Base-by-base conservation (phyloP, 2,797 vertebrate species). In the Botia almorhae region DNA sequence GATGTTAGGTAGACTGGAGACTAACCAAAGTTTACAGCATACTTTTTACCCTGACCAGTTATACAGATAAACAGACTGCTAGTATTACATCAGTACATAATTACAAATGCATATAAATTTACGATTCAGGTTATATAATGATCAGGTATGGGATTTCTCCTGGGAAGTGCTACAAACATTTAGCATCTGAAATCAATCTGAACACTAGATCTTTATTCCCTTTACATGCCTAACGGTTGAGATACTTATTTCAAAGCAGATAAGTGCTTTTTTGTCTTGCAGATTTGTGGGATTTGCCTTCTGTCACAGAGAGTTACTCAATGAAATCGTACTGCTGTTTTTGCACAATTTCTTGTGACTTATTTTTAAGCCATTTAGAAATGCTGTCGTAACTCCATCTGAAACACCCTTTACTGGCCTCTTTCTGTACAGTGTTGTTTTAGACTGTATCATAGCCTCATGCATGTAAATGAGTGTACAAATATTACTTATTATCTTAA, bases 21-120 rank as follows among this genome's bases (percentile, higher is more conserved):
- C 90, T 91, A 89, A 92, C 92, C 92, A 93, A 94, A 94, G 93
- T 92, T 90, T 89, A 89, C 84, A 88, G 78, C 51, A 65, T 51
- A 81, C 43, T 79, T 79, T 50, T 79, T 50, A 85, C 83, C 87
- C 89, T 88, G 88, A 87, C 87, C 86, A 82, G 69, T 83, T n/a
- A 63, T 10, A 73, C 76, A 64, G 58, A 75, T 29, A 51, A 16
- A 61, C 73, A 78, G 48, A 58, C 17, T 78, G 53, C 48, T 23
- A 46, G 69, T 64, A 60, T n/a, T 6, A 67, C 67, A 69, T 84
- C 78, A 83, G 68, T 19, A 23, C 26, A 82, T 74, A 13, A 53
- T 63, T 68, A 53, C 51, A 80, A 58, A 69, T 64, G 50, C 60
- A 58, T 74, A 14, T 70, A 12, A 76, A 83, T 69, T 67, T 72